These are phyloP conservation scores for Pilophorus perplexus DNA, from an alignment of 2,888 invertebrate species.

Conservation along the genomic window DNA sequence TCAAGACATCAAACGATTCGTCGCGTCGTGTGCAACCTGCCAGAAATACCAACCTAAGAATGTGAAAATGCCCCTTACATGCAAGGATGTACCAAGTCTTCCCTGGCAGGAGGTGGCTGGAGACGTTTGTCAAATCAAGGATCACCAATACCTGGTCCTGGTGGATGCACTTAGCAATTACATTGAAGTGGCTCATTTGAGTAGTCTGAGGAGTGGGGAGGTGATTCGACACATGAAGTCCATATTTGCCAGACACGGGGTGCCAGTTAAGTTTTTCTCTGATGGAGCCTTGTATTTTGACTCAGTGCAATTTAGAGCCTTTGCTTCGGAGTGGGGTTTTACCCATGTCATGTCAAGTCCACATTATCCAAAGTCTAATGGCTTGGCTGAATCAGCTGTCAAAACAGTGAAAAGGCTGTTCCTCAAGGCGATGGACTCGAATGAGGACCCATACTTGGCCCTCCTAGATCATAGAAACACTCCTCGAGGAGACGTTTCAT, in stretches of 20 bases:
- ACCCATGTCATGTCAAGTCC: constrained; percentile 46
- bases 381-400: constrained; percentile 37
- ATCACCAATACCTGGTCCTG: constrained; percentile 47
- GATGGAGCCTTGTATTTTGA: constrained; percentile 46
- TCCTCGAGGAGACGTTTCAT: constrained; percentile 11
- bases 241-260: constrained; percentile 47
- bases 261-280: constrained; percentile 47
- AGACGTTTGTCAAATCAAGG: constrained; percentile 50
- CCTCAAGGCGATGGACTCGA: background rate
- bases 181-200: constrained; percentile 45
- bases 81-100: constrained; percentile 48
- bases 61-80: constrained; percentile 47
- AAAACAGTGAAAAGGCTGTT: constrained; percentile 3
- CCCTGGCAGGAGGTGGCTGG: constrained; percentile 50
- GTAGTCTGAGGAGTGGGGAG: constrained; percentile 41
- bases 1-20: constrained; percentile 45
- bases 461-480: background rate
- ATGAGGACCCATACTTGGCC: background rate
- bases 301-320: constrained; percentile 45
- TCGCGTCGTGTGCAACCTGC: constrained; percentile 46
- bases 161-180: constrained; percentile 49
- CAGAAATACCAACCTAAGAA: constrained; percentile 41
- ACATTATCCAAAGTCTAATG: constrained; percentile 48
- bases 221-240: constrained; percentile 45
- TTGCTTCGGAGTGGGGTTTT: constrained; percentile 47